Evolutionary conservation across 2,113 vertebrate genomes (phyloP), one percentile per base, ranked within the genome.

Genomic region (Malurus cyaneus): DNA sequence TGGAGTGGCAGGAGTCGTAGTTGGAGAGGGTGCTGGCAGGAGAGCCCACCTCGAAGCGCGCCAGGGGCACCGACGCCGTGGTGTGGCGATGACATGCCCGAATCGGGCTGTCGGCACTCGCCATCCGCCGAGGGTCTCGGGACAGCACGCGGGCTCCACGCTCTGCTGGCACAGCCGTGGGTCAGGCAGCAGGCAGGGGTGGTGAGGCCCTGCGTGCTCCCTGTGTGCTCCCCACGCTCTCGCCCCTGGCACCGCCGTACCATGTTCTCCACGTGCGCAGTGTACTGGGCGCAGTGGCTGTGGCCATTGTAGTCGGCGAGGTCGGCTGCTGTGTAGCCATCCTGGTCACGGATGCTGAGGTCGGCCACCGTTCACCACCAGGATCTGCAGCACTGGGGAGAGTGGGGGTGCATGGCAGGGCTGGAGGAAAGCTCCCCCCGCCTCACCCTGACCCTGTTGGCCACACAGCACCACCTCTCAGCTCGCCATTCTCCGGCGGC

Each of bases 211-310:
- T 2, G 4, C 0, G 1, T 3, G 23, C 16, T 59, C 34, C 49
- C 60, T 1, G 0, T 5, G 2, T 1, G 21, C n/a, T 21, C 49
- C 66, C 60, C 3, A 0, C 0, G 1, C 0, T 2, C 49, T 11
- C 6, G 1, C 34, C 60, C 12, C 2, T 1, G 19, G 6, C 4
- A 2, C 64, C 0, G 0, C 32, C 95, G 19, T 97, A 99, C 99
- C 99, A 99, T 98, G 97, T 98, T 99, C 97, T 99, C 98, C 93
- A 99, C 99, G 98, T 99, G 96, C 98, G 98, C 95, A 99, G 98
- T n/a, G 96, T 99, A 99, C 97, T 99, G 99, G 96, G 99, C 98
- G 87, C 99, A 99, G 96, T 99, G 99, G 61, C 94, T 85, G 94
- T 99, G 99, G 90, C 99, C 99, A 0, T 99, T 99, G 97, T 99